Conservation (phyloP, 2,113 vertebrate species). For the Megaceryle maxima region DNA sequence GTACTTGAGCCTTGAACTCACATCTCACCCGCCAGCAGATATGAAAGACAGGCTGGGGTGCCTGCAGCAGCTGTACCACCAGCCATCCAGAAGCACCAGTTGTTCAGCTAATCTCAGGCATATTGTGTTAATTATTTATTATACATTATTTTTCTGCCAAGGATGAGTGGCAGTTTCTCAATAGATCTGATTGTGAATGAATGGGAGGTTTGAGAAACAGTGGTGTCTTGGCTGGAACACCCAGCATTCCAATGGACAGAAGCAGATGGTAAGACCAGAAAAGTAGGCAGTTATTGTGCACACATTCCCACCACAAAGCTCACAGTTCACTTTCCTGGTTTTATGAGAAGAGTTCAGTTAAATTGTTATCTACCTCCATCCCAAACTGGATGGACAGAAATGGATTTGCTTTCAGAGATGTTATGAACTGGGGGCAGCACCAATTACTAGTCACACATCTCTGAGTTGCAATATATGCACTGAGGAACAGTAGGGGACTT, state of each 20-base stretch:
- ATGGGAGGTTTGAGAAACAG: background rate
- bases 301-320: background rate
- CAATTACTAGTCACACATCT: background rate
- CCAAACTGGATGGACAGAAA: background rate
- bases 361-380: background rate
- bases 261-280: background rate
- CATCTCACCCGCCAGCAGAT: background rate
- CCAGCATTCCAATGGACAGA: background rate
- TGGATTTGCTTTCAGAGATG: background rate
- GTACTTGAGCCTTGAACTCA: background rate
- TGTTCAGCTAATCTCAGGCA: background rate
- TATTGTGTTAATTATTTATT: constrained; percentile 9
- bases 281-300: background rate
- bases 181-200: background rate
- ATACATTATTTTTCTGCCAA: constrained; percentile 20
- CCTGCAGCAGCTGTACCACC: background rate
- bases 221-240: rapidly evolving
- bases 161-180: background rate
- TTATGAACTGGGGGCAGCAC: background rate
- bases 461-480: background rate
- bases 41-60: background rate
- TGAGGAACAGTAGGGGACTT: background rate
- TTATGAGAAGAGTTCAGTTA: background rate
- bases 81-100: rapidly evolving
- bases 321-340: background rate